Percentiles rank a stretch among this genome's conserved stretches.
Conservation (phyloP, 2,113 vertebrate genomes). For the Laticauda laticaudata region DNA sequence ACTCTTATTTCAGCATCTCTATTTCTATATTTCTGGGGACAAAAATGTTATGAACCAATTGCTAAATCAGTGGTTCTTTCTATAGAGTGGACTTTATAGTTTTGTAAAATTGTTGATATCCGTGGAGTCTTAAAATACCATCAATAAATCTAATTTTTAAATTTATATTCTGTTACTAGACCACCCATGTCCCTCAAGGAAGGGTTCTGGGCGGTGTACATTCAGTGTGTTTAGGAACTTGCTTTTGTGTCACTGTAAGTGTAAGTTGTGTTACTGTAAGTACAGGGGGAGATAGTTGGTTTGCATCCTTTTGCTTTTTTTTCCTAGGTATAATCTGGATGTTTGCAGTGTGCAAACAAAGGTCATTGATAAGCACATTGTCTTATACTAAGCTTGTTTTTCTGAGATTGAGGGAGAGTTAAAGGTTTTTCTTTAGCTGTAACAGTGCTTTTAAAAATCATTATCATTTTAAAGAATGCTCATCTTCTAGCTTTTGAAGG, state of each 20-base stretch:
- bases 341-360: background rate
- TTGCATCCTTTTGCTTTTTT: background rate
- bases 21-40: background rate
- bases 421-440: constrained; percentile 29
- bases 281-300: background rate
- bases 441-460: background rate
- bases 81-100: background rate
- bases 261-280: background rate
- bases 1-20: background rate
- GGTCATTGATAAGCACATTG: constrained; percentile 36
- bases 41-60: background rate
- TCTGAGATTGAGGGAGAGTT: constrained; percentile 33
- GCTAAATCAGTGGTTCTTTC: background rate
- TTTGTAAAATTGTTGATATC: background rate
- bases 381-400: constrained; percentile 51
- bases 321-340: background rate
- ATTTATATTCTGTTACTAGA: background rate
- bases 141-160: background rate
- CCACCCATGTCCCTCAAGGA: background rate
- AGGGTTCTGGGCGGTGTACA: background rate
- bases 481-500: background rate
- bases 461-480: background rate
- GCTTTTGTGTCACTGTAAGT: background rate
- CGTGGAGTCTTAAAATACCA: background rate
- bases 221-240: background rate